Percentiles rank a stretch among this genome's conserved stretches.
These are phyloP conservation scores for Lasioglossum figueresi DNA, from an alignment of 2,888 invertebrate genomes.

Conservation along the genomic window DNA sequence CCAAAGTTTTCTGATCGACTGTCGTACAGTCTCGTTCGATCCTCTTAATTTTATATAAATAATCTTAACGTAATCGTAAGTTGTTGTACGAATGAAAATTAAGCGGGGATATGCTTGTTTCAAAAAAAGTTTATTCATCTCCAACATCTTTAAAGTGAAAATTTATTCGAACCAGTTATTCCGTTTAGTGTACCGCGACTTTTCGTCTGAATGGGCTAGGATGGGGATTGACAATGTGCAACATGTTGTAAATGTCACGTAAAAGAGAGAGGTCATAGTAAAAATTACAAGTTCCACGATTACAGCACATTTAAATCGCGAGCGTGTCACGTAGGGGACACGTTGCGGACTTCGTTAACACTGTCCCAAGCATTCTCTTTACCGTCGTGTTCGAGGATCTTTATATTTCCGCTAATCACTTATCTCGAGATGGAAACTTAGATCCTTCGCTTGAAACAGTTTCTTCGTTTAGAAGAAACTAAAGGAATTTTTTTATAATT, in stretches of 20 bases:
- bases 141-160: constrained; percentile 57
- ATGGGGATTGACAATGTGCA: constrained; percentile 38
- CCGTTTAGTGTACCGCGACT: constrained; percentile 37
- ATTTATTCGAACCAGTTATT: constrained; percentile 54
- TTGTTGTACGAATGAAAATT: background rate
- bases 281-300: constrained; percentile 50
- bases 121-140: constrained; percentile 52
- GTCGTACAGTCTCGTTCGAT: background rate
- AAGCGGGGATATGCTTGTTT: constrained; percentile 17
- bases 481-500: background rate
- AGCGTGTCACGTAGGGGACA: constrained; percentile 15
- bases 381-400: constrained; percentile 9
- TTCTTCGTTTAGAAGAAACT: background rate
- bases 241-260: constrained; percentile 34
- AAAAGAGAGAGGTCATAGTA: too few relatives aligned
- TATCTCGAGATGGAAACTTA: background rate
- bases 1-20: background rate
- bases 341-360: constrained; percentile 1
- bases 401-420: constrained; percentile 21
- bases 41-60: background rate
- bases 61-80: background rate
- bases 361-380: constrained; percentile 5
- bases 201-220: constrained; percentile 23
- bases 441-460: background rate
- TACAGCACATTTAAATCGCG: constrained; percentile 34